Evolutionary conservation across 2,797 vertebrate species (phyloP), one percentile per base, ranked within the genome.

Genomic region (Danio kyathit): DNA sequence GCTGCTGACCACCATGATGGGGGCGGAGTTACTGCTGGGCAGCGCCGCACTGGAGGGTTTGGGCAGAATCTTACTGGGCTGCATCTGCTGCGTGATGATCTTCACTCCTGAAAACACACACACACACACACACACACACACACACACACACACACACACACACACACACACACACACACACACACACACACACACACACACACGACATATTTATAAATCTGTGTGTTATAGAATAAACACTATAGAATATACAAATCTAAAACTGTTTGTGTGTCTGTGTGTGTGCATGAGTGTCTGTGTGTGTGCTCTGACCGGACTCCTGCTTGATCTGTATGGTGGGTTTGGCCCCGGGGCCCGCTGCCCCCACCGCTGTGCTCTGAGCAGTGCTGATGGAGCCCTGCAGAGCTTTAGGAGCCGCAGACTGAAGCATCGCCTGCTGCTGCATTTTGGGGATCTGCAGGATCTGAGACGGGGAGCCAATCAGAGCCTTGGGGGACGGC

Each of bases 1-100:
- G 94, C 97, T 99, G 92, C 98, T 99, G 89, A 99, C 97, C 72
- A 99, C 98, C 98, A 99, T 98, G 88, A 99, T 98, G 84, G 98
- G 98, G 11, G 97, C 96, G 84, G 96, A 97, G 93, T 95, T 97
- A 92, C 96, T 97, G 92, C 96, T 95, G 85, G 97, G 93, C 87
- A 99, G 89, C 76, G 94, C 93, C 76, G 96, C 95, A 10, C 95
- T 94, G 59, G 97, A 95, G n/a, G 98, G 98, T 84, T 99, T 99
- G 79, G 98, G 98, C 81, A 99, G 94, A 91, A 99, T 99, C 93
- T 99, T 99, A 91, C 98, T 99, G 88, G 97, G 98, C 89, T 99
- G 98, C 84, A 99, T 95, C 93, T 99, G 98, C 87, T 99, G 98
- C 70, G 98, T 99, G 93, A 99, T 99, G 82, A 99, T 99, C 94